Base-by-base conservation (phyloP, 2,113 vertebrate species). In the Chloroceryle aenea region DNA sequence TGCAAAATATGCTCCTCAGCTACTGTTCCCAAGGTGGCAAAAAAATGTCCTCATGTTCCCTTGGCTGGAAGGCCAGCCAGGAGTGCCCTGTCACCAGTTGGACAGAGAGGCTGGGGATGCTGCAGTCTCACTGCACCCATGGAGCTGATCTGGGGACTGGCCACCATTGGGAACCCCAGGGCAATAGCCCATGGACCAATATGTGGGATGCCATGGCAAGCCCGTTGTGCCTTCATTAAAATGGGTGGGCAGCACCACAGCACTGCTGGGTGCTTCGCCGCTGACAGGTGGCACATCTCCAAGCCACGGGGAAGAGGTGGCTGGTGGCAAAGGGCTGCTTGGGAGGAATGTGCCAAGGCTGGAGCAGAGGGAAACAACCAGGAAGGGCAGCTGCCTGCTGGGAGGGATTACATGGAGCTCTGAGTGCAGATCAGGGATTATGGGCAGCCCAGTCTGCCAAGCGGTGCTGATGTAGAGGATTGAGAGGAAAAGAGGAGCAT, bases 51-150 rank as follows among this genome's bases (percentile, higher is more conserved):
- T 40, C 5, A 1, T 43, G 23, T 21, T 34, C 32, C 36, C 36
- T 53, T 36, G 78, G 78, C 50, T 55, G 52, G 55, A 6, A 2
- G n/a, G 16, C 13, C 19, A 20, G 23, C 45, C 30, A 23, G 43
- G 17, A 85, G 36, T 9, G 3, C 71, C 38, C 64, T 22, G 64
- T 14, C 9, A 18, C 50, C 4, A 2, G 19, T 29, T 2, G 1
- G 68, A 47, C 19, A 25, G 56, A 40, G 61, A 43, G 43, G 18
- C 66, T 74, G 55, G 36, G 56, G 23, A 20, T 77, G 48, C 78
- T 84, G 48, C 67, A 76, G 67, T 19, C 20, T 80, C 1, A 0
- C 63, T 25, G 38, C 5, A 11, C 36, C 61, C 71, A 34, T 0
- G 0, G 56, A 58, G 26, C 43, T 78, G 6, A 3, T 15, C 55